Conservation (phyloP, 2,113 vertebrate species). For the Argyrosomus japonicus region DNA sequence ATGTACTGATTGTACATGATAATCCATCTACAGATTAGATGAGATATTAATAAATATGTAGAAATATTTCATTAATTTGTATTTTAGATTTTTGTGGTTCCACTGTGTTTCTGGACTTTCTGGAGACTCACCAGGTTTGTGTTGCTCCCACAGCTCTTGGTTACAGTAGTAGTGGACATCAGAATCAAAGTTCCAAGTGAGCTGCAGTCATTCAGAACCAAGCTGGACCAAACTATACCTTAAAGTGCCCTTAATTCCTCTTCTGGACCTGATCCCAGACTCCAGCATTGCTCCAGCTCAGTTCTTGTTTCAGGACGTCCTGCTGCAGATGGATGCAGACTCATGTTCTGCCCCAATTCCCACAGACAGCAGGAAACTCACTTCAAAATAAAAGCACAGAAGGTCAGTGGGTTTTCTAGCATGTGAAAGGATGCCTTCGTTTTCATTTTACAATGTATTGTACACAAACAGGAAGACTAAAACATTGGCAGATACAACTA, state of each 20-base stretch:
- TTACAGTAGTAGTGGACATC: constrained; percentile 49
- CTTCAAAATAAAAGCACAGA: constrained; percentile 40
- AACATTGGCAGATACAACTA: neutral
- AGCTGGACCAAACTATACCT: constrained; percentile 58
- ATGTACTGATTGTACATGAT: no score
- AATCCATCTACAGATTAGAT: no score
- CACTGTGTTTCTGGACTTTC: neutral
- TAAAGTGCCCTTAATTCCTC: constrained; percentile 67
- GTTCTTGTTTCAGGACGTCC: constrained; percentile 72
- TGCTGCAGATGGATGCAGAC: constrained; percentile 42
- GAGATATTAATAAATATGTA: no score
- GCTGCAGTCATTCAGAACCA: constrained; percentile 66
- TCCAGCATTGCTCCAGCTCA: constrained; percentile 33
- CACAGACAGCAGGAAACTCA: constrained; percentile 48
- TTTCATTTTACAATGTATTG: neutral
- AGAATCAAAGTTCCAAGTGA: constrained; percentile 64
- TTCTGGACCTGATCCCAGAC: constrained; percentile 66
- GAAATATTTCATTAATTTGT: no score
- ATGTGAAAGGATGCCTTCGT: neutral
- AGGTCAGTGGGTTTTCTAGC: constrained; percentile 12
- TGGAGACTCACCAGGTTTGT: neutral
- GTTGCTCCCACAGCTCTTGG: constrained; percentile 66
- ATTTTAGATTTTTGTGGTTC: neutral
- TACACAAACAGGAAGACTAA: neutral
- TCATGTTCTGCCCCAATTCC: constrained; percentile 69